These are phyloP conservation scores for Tolmerus cingulatus DNA, from an alignment of 2,888 invertebrate species.

Conservation along the genomic window DNA sequence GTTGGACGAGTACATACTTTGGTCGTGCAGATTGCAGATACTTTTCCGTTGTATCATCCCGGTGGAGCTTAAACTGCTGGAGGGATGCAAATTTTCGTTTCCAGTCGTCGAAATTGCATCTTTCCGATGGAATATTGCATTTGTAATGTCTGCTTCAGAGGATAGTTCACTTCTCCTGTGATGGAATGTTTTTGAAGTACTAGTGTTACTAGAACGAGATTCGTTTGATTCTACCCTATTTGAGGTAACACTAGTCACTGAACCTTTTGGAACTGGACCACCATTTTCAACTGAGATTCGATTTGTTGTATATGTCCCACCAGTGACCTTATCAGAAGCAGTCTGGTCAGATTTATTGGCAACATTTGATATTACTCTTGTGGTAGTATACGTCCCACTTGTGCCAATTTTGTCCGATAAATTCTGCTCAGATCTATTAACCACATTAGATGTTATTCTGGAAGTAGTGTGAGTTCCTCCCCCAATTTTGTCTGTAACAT, in stretches of 20 bases:
- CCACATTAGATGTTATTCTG: background rate
- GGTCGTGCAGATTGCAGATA: constrained; percentile 79
- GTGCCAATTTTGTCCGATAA: background rate
- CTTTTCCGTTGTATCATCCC: constrained; percentile 76
- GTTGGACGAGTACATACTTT: constrained; percentile 72
- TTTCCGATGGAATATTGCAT: constrained; percentile 81
- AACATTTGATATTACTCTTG: background rate
- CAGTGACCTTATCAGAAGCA: background rate
- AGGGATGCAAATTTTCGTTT: constrained; percentile 77
- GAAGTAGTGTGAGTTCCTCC: background rate
- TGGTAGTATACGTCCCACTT: background rate
- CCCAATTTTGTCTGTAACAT: background rate
- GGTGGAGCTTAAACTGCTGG: constrained; percentile 68
- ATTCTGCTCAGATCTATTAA: background rate
- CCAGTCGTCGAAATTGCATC: constrained; percentile 66
- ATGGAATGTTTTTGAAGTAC: constrained; percentile 63
- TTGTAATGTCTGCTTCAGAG: constrained; percentile 76
- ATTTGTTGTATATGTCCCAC: background rate
- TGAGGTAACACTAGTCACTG: background rate
- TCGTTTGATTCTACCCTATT: background rate
- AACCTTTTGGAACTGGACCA: background rate
- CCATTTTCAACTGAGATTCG: background rate
- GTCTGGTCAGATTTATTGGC: background rate
- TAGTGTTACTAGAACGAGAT: background rate
- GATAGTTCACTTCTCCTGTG: constrained; percentile 80